These are phyloP conservation scores for Diarsia brunnea DNA, from an alignment of 2,888 invertebrate genomes.

Conservation along the genomic window DNA sequence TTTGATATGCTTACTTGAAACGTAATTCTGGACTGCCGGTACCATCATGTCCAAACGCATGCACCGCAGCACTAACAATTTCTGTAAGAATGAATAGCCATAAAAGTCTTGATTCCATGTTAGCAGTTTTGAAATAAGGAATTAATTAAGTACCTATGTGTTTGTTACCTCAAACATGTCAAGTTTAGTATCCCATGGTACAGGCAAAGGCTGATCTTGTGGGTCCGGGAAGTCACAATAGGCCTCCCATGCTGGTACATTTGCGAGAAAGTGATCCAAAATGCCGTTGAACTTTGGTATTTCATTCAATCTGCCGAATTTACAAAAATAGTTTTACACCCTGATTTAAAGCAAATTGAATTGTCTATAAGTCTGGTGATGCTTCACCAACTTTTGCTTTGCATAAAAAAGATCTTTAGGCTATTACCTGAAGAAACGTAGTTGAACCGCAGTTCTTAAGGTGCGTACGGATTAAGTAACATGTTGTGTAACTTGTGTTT, in stretches of 20 bases:
- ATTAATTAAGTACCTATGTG: neutral
- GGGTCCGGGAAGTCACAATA: slow-evolving; percentile 95
- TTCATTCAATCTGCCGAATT: slow-evolving; percentile 84
- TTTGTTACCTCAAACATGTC: slow-evolving; percentile 89
- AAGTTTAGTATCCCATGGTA: slow-evolving; percentile 92
- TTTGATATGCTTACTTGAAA: slow-evolving; percentile 87
- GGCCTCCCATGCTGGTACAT: slow-evolving; percentile 92
- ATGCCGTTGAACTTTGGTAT: slow-evolving; percentile 91
- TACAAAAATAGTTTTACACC: slow-evolving; percentile 21
- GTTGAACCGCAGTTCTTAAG: too few relatives aligned
- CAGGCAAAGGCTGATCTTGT: slow-evolving; percentile 92
- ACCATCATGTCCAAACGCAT: slow-evolving; percentile 97
- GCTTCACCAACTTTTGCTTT: neutral
- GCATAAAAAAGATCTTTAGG: neutral
- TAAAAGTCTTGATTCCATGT: neutral
- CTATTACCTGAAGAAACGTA: neutral
- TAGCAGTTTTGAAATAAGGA: neutral
- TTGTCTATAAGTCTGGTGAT: neutral
- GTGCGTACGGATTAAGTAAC: too few relatives aligned
- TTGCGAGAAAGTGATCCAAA: slow-evolving; percentile 91
- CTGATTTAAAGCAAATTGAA: neutral
- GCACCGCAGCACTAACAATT: slow-evolving; percentile 94
- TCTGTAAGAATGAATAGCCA: slow-evolving; percentile 85
- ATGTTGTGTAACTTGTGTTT: too few relatives aligned
- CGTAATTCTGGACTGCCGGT: slow-evolving; percentile 94